Base-by-base conservation (phyloP, 2,113 vertebrate species). In the Heterotilapia buettikoferi region DNA sequence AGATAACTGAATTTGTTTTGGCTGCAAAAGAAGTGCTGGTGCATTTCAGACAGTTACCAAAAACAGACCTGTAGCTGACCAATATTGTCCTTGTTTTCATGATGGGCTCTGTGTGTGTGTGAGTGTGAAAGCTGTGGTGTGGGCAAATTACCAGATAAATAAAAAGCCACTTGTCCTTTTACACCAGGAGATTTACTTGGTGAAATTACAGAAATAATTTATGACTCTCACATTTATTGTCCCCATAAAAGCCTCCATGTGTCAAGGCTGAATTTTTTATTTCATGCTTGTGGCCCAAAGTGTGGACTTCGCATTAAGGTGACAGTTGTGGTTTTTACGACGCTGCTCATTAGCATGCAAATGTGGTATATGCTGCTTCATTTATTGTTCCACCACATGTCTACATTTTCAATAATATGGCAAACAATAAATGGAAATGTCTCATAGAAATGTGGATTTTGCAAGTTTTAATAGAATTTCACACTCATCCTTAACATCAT, bases 1-100 rank as follows among this genome's bases (percentile, higher is more conserved):
- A 43, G 87, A 76, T 91, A 80, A 93, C 85, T 90, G 63, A 86
- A 33, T 92, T 92, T 73, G 82, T 87, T 80, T 84, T 50, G 63
- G 81, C 86, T 45, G 84, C 52, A 43, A 84, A 84, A 11, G 57
- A 47, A 59, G 36, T 40, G 31, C 18, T 82, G 29, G 38, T 86
- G 89, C 13, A 54, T 85, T 80, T 91, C 43, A 88, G 54, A 85
- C 24, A n/a, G 26, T 13, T 31, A 52, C 3, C 18, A 52, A 78
- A 33, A 3, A 40, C 45, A 52, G 73, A 54, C 31, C 31, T 71
- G 83, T 24, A 29, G 36, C 63, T 86, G 73, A 53, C 68, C 59
- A 76, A 82, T 83, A 43, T 82, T 26, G 10, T 85, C 33, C 45
- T 47, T 82, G 33, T 45, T 78, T 50, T 78, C 43, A 50, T 76